Percentiles rank a stretch among this genome's conserved stretches.
Evolutionary conservation across 2,113 vertebrate genomes (phyloP).

Genomic region (Gadus macrocephalus): DNA sequence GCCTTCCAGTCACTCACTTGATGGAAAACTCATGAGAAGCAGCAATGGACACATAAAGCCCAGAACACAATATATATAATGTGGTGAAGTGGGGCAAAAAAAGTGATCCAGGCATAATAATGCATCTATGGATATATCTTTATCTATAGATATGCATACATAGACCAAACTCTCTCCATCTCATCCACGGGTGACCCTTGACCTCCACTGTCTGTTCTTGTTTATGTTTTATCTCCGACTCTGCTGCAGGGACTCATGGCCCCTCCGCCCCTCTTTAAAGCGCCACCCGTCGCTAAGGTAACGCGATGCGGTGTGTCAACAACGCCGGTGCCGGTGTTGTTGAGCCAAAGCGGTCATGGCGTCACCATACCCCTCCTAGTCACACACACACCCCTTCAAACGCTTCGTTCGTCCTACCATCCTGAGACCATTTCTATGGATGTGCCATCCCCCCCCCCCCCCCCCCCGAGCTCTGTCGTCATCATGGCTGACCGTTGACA

Average conservation of each 20-base stretch:
- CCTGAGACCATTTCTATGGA: neutral
- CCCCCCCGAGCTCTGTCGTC: no score
- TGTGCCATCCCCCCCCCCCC: no score
- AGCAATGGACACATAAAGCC: neutral
- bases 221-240: slow-evolving; percentile 61
- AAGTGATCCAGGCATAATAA: no score
- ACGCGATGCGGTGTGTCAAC: slow-evolving; percentile 30
- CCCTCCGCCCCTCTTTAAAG: slow-evolving; percentile 76
- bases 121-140: no score
- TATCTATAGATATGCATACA: no score
- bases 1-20: neutral
- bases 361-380: no score
- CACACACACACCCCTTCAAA: neutral
- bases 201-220: slow-evolving; percentile 34
- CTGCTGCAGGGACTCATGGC: slow-evolving; percentile 77
- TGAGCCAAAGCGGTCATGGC: no score
- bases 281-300: slow-evolving; percentile 79
- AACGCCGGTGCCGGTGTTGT: neutral
- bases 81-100: no score
- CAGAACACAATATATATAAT: no score
- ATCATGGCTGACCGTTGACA: no score
- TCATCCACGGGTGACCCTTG: neutral
- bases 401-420: neutral
- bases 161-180: neutral
- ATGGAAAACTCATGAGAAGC: neutral